These are phyloP conservation scores for Alces alces DNA, from an alignment of 2,113 vertebrate genomes.

Conservation along the genomic window DNA sequence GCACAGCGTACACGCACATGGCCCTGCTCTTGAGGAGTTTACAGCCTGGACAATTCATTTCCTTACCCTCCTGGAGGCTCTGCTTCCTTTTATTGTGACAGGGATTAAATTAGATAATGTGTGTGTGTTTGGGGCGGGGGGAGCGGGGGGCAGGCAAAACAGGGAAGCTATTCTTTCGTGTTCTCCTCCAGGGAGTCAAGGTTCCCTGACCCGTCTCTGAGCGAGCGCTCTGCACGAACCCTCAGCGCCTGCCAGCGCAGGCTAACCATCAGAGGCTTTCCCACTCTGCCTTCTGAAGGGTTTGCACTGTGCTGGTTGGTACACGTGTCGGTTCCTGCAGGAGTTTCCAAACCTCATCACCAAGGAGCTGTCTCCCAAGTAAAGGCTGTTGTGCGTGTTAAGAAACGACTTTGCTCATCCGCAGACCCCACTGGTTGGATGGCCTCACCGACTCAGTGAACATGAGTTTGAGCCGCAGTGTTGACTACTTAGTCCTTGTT, in stretches of 20 bases:
- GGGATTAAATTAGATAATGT: background rate
- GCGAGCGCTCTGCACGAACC: background rate
- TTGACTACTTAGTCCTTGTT: background rate
- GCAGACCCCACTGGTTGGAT: background rate
- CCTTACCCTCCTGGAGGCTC: background rate
- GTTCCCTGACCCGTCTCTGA: background rate
- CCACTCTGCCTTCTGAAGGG: background rate
- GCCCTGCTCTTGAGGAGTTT: background rate
- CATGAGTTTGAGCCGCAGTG: background rate
- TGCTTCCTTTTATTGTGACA: background rate
- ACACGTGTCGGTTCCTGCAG: background rate
- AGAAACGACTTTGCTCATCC: background rate
- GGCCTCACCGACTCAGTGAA: background rate
- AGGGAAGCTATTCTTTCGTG: background rate
- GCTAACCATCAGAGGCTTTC: background rate
- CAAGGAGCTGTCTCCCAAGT: background rate
- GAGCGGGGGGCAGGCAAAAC: background rate
- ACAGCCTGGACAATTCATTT: background rate
- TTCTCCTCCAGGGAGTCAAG: background rate
- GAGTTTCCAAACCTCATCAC: background rate
- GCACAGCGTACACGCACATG: accelerated
- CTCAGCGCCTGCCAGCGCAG: no score
- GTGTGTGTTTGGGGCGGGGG: background rate
- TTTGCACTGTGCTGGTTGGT: background rate
- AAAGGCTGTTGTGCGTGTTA: background rate